Percentiles rank a stretch among this genome's conserved stretches.
Conservation (phyloP, 37 sponge, comb jelly and placozoan genomes). For the Haliclona indistincta region DNA sequence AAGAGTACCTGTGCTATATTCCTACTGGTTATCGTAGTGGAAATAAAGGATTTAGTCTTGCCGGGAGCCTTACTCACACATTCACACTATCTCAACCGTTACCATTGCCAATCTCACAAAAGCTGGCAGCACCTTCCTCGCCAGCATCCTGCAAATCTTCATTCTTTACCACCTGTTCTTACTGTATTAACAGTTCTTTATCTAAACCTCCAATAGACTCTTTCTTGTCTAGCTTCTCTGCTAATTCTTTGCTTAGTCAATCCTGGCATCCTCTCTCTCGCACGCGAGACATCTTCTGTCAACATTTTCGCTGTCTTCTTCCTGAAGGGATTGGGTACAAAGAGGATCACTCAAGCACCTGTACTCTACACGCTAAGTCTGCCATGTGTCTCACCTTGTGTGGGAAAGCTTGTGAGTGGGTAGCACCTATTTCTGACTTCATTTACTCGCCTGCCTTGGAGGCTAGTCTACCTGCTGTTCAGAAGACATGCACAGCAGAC, state of each 20-base stretch:
- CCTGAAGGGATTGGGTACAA: not conserved
- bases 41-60: slow-evolving; percentile 51
- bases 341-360: not conserved
- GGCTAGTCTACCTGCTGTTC: not conserved
- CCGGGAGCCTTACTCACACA: slow-evolving; percentile 55
- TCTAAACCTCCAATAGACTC: too few relatives aligned
- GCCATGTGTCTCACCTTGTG: not conserved
- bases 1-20: slow-evolving; percentile 44
- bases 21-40: slow-evolving; percentile 74
- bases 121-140: too few relatives aligned
- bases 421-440: too few relatives aligned
- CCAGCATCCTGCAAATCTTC: too few relatives aligned
- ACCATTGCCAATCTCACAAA: too few relatives aligned
- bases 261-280: slow-evolving; percentile 40
- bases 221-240: too few relatives aligned
- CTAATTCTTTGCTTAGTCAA: not conserved
- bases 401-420: not conserved
- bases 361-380: not conserved
- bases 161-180: too few relatives aligned
- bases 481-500: not conserved
- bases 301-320: not conserved
- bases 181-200: too few relatives aligned
- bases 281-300: not conserved
- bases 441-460: too few relatives aligned
- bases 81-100: slow-evolving; percentile 56